A percentile compares a stretch with the other conserved stretches of the same genome.
These are phyloP conservation scores for Drosophila nr. fundita DNA, from an alignment of 2,888 invertebrate species.

Conservation along the genomic window DNA sequence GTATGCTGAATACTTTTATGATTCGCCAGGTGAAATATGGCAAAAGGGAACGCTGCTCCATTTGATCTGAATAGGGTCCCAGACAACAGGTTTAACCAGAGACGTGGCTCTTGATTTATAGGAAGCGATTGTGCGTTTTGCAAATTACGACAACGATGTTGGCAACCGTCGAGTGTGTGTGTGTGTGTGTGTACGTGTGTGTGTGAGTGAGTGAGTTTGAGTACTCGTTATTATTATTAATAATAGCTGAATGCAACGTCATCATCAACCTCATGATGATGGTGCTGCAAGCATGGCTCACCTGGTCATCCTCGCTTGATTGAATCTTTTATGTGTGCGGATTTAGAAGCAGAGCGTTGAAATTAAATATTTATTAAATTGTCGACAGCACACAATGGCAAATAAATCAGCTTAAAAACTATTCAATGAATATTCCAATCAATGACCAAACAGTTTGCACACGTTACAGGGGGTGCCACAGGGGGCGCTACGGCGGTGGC, in stretches of 20 bases:
- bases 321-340: slow-evolving; percentile 80
- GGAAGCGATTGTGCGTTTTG: slow-evolving; percentile 80
- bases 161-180: slow-evolving; percentile 35
- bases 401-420: slow-evolving; percentile 82
- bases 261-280: slow-evolving; percentile 34
- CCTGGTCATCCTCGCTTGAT: slow-evolving; percentile 53
- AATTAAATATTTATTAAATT: slow-evolving; percentile 81
- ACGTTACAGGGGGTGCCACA: neutral
- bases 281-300: slow-evolving; percentile 38
- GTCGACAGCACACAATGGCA: slow-evolving; percentile 72
- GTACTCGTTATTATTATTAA: slow-evolving; percentile 67
- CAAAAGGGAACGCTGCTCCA: slow-evolving; percentile 35
- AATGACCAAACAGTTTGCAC: slow-evolving; percentile 59
- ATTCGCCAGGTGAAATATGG: slow-evolving; percentile 72
- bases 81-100: slow-evolving; percentile 63
- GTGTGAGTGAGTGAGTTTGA: slow-evolving; percentile 11
- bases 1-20: slow-evolving; percentile 45
- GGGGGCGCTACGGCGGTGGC: neutral
- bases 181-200: slow-evolving; percentile 2
- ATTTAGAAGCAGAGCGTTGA: slow-evolving; percentile 66
- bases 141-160: slow-evolving; percentile 77
- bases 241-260: slow-evolving; percentile 67
- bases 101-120: slow-evolving; percentile 67
- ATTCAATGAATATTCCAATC: slow-evolving; percentile 83
- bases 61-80: slow-evolving; percentile 64